These are phyloP conservation scores for Scaptomyza polygonia DNA, from an alignment of 2,888 invertebrate species.

Conservation along the genomic window DNA sequence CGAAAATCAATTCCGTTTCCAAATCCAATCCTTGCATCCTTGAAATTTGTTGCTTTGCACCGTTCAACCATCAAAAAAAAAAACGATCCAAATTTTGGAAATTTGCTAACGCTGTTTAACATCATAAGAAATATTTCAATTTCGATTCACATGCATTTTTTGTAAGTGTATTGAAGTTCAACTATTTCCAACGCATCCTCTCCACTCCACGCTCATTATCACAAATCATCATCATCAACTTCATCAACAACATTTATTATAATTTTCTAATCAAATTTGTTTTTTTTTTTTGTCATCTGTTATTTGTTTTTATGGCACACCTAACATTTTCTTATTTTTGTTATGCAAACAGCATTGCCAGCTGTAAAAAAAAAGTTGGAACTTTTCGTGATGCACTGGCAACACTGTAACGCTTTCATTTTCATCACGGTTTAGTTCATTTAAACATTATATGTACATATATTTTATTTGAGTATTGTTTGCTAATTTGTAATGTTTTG, in stretches of 20 bases:
- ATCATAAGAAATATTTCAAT: slow-evolving; percentile 55
- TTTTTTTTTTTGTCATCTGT: slow-evolving; percentile 9
- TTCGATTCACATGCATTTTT: slow-evolving; percentile 14
- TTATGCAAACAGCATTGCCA: slow-evolving; percentile 28
- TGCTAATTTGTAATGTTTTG: slow-evolving; percentile 11
- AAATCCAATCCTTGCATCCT: slow-evolving; percentile 30
- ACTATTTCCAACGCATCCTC: slow-evolving; percentile 61
- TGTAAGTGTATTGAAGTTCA: slow-evolving; percentile 34
- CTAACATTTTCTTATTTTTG: slow-evolving; percentile 7
- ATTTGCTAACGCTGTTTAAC: slow-evolving; percentile 53
- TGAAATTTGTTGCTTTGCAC: slow-evolving; percentile 28
- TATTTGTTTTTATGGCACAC: slow-evolving; percentile 25
- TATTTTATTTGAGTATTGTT: slow-evolving; percentile 3
- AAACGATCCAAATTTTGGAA: slow-evolving; percentile 39
- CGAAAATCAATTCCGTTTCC: slow-evolving; percentile 28
- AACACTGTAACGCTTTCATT: slow-evolving; percentile 41
- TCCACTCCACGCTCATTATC: slow-evolving; percentile 61
- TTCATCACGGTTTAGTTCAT: slow-evolving; percentile 48
- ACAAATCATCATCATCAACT: slow-evolving; percentile 23
- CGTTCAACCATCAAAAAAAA: slow-evolving; percentile 17
- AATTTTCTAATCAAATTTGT: slow-evolving; percentile 7
- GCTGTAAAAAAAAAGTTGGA: slow-evolving; percentile 18
- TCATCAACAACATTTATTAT: slow-evolving; percentile 16
- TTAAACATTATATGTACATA: neutral
- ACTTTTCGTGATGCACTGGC: slow-evolving; percentile 29